Evolutionary conservation across 2,888 invertebrate genomes (phyloP), one percentile per base, ranked within the genome.

Genomic region (Drosophila limbata): DNA sequence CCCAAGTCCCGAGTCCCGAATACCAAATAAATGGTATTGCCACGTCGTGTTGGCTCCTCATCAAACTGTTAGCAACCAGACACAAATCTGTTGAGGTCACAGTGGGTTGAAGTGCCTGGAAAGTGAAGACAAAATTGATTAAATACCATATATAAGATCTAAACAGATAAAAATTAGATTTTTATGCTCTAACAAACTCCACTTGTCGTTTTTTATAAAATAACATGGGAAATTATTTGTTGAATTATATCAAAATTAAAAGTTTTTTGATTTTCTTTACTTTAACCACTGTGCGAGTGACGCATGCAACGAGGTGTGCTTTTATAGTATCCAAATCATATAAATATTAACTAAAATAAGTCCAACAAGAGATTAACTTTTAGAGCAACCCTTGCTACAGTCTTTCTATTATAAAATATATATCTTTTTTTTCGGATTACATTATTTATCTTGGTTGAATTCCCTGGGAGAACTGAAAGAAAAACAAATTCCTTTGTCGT

Each of bases 361-460:
- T 25, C 5, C 1, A 25, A 5, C 25, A 25, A 1, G 25, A 25
- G 25, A 25, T 1, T 5, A 40, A 33, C 37, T 51, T 33, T 3
- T 10, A 13, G 13, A 15, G 15, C 48, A 17, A 10, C 44, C 65
- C 19, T 45, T 45, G 66, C 15, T 19, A 17, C n/a, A 35, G 15
- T 48, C 10, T 19, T 44, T 17, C 37, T 45, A 31, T 5, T 25
- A 25, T 13, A 19, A 31, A n/a, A 55, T 39, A 28, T 17, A 33
- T 11, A 15, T 71, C 11, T 31, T 9, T 28, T 25, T 21, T 19
- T 56, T 44, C 47, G 35, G 59, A 40, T 56, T 15, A 25, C 56
- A 56, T 45, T 76, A 56, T 61, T 73, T 67, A 62, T 76, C 59
- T 67, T 60, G 57, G 40, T 63, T 69, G 47, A 63, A 63, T 79